These are phyloP conservation scores for Melanchra persicariae DNA, from an alignment of 2,888 invertebrate genomes.

Conservation along the genomic window DNA sequence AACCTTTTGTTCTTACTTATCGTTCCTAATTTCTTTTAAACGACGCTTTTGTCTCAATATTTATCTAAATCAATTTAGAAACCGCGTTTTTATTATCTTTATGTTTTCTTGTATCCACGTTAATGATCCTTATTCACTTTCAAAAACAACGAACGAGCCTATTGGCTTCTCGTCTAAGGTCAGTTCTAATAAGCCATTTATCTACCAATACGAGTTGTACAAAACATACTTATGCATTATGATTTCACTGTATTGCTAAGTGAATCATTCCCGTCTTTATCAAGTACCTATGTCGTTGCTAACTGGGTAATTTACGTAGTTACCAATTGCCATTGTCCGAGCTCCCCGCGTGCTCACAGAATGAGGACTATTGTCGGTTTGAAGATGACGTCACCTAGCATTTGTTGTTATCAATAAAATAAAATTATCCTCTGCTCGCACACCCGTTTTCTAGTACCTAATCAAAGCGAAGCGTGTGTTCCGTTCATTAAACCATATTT, in stretches of 20 bases:
- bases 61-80: constrained; percentile 3
- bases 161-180: constrained; percentile 29
- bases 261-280: constrained; percentile 53
- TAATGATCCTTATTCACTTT: constrained; percentile 25
- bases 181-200: constrained; percentile 23
- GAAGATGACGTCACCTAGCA: constrained; percentile 35
- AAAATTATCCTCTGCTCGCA: constrained; percentile 9
- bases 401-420: constrained; percentile 50
- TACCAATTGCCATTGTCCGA: constrained; percentile 39
- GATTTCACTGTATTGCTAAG: constrained; percentile 47
- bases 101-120: neutral
- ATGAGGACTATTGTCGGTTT: constrained; percentile 37
- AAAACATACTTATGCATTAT: constrained; percentile 31
- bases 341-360: constrained; percentile 1
- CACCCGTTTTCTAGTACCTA: constrained; percentile 16
- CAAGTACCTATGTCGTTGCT: constrained; percentile 42
- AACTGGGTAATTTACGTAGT: constrained; percentile 32
- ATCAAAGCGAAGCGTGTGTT: constrained; percentile 37
- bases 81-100: constrained; percentile 3
- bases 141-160: constrained; percentile 21
- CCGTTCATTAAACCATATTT: constrained; percentile 22
- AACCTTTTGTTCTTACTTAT: constrained; percentile 30
- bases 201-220: constrained; percentile 6
- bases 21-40: constrained; percentile 8
- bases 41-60: constrained; percentile 4